phyloP scores from a whole-genome alignment of 2,113 vertebrate species.

The Trematomus loennbergii region DNA sequence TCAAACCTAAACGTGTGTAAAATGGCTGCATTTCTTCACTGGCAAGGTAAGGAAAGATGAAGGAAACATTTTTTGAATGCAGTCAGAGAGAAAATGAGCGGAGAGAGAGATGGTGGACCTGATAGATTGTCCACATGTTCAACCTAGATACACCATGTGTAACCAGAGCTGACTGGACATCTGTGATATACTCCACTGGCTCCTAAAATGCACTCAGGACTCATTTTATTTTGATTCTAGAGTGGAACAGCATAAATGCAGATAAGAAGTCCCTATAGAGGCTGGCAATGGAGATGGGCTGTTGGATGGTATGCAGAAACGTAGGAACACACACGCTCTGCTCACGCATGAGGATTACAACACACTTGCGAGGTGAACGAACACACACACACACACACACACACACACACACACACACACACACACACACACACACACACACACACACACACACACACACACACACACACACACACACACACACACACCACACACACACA shows the following conservation, averaged over 20 bases:
- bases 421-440: too few relatives aligned
- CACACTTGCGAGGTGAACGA: too few relatives aligned
- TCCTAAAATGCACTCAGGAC: slow-evolving; percentile 69
- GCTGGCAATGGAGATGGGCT: slow-evolving; percentile 60
- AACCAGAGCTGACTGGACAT: slow-evolving; percentile 73
- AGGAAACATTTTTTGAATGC: slow-evolving; percentile 11
- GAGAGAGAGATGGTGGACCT: slow-evolving; percentile 57
- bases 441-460: too few relatives aligned
- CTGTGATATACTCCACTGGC: slow-evolving; percentile 71
- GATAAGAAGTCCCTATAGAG: slow-evolving; percentile 64
- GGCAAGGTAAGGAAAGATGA: not conserved
- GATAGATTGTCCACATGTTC: slow-evolving; percentile 78
- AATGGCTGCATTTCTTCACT: not conserved
- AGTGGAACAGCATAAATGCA: slow-evolving; percentile 59
- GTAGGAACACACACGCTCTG: not conserved
- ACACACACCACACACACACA: too few relatives aligned
- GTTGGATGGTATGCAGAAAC: slow-evolving; percentile 51
- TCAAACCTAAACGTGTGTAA: not conserved
- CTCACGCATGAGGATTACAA: slow-evolving; percentile 18
- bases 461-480: too few relatives aligned
- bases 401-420: not conserved
- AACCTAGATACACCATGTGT: slow-evolving; percentile 64
- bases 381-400: slow-evolving; percentile 31
- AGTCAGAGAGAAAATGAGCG: slow-evolving; percentile 37
- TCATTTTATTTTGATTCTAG: slow-evolving; percentile 59